Percentiles rank a stretch among this genome's conserved stretches.
phyloP scores from a whole-genome alignment of 1,140 invertebrate species.

The Lepidurus couesii region DNA sequence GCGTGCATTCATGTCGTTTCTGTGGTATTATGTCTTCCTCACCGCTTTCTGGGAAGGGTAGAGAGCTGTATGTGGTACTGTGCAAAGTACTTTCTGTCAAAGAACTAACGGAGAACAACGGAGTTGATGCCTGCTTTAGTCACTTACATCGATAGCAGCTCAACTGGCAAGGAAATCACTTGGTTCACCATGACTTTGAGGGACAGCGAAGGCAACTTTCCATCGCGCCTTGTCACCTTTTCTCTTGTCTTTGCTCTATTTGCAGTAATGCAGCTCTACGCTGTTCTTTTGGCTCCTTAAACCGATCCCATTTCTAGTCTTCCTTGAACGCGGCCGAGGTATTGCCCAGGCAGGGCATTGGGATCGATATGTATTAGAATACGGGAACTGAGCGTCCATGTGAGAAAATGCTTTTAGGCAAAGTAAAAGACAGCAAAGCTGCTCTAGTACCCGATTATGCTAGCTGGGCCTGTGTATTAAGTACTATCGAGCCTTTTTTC shows the following conservation, averaged over 20 bases:
- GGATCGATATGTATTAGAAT: background rate
- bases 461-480: background rate
- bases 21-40: too few relatives aligned
- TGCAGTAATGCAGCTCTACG: background rate
- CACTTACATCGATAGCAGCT: background rate
- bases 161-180: background rate
- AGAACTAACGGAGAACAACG: background rate
- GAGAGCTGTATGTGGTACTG: too few relatives aligned
- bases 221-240: background rate
- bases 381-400: background rate
- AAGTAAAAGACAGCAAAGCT: background rate
- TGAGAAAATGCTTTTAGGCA: background rate
- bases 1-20: too few relatives aligned
- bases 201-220: background rate
- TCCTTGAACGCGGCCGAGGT: background rate
- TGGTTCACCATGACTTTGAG: background rate
- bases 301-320: background rate
- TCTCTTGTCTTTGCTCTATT: background rate
- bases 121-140: background rate
- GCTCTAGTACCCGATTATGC: background rate
- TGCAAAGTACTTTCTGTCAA: too few relatives aligned
- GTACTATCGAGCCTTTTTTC: background rate
- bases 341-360: background rate
- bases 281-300: background rate
- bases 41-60: too few relatives aligned